phyloP scores from a whole-genome alignment of 2,113 vertebrate species.

The Monopterus albus region DNA sequence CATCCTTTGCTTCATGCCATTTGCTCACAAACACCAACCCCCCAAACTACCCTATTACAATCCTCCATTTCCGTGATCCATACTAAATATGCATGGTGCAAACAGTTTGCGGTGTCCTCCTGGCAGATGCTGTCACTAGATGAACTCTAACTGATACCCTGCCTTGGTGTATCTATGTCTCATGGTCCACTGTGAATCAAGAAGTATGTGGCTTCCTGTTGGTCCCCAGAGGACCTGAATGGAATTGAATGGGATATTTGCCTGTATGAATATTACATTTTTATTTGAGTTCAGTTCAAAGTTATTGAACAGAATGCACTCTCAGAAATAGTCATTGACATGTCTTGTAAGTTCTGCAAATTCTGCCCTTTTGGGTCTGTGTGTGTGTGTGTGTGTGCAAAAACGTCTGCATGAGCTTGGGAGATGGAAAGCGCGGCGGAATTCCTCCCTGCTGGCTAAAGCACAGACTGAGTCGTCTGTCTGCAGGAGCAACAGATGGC shows the following conservation, averaged over 20 bases:
- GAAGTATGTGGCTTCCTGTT: constrained; percentile 42
- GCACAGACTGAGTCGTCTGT: constrained; percentile 57
- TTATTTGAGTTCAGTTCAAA: constrained; percentile 60
- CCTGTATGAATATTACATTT: constrained; percentile 75
- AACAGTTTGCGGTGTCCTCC: too few relatives aligned
- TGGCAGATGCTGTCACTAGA: neutral
- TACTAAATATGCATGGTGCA: too few relatives aligned
- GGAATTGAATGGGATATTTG: constrained; percentile 73
- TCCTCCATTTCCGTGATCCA: neutral
- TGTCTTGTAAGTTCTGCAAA: constrained; percentile 46
- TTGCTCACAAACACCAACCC: too few relatives aligned
- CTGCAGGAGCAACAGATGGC: constrained; percentile 84
- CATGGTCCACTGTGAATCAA: constrained; percentile 9
- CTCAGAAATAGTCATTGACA: constrained; percentile 60
- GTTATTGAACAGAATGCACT: constrained; percentile 82
- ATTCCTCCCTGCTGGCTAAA: constrained; percentile 78
- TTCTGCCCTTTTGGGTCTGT: constrained; percentile 40
- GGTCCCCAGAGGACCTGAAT: constrained; percentile 42
- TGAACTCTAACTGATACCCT: constrained; percentile 37
- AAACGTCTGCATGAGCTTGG: constrained; percentile 44
- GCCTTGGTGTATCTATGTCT: constrained; percentile 1
- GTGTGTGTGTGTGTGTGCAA: constrained; percentile 19
- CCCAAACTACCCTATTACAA: too few relatives aligned
- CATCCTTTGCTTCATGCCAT: too few relatives aligned
- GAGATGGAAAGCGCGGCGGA: constrained; percentile 67